Percentiles rank a stretch among this genome's conserved stretches.
phyloP scores from a whole-genome alignment of 2,888 invertebrate genomes.

The Drosophila anceps region DNA sequence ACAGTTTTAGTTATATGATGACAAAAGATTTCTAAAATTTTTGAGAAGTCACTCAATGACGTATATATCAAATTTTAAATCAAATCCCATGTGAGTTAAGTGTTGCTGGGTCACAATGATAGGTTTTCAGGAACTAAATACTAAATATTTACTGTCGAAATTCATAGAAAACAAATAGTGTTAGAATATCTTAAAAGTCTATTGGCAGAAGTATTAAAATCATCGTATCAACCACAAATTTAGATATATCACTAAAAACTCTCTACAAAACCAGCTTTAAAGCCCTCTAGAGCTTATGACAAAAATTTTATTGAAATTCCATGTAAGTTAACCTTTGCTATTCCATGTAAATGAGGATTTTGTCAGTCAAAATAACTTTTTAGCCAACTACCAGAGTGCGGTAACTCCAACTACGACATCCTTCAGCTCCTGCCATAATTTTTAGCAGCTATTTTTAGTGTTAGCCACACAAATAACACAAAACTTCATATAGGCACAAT shows the following conservation, averaged over 20 bases:
- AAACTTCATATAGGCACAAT: conserved; percentile 21
- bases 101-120: not conserved
- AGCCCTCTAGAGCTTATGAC: fast-evolving
- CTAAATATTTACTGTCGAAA: not conserved
- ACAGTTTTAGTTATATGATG: not conserved
- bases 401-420: not conserved
- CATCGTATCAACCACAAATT: not conserved
- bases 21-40: not conserved
- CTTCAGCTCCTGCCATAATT: not conserved
- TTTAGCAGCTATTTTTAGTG: not conserved
- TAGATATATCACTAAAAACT: too few relatives aligned
- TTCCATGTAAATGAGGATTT: not conserved
- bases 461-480: conserved; percentile 1
- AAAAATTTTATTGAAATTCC: not conserved
- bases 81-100: not conserved
- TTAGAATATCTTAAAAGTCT: not conserved
- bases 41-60: not conserved
- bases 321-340: conserved; percentile 1
- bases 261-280: not conserved
- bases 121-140: not conserved
- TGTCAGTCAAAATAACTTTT: not conserved
- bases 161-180: not conserved
- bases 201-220: not conserved
- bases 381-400: too few relatives aligned
- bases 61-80: not conserved